Base-by-base conservation (phyloP, 2,797 vertebrate species). In the Pelobates cultripes region DNA sequence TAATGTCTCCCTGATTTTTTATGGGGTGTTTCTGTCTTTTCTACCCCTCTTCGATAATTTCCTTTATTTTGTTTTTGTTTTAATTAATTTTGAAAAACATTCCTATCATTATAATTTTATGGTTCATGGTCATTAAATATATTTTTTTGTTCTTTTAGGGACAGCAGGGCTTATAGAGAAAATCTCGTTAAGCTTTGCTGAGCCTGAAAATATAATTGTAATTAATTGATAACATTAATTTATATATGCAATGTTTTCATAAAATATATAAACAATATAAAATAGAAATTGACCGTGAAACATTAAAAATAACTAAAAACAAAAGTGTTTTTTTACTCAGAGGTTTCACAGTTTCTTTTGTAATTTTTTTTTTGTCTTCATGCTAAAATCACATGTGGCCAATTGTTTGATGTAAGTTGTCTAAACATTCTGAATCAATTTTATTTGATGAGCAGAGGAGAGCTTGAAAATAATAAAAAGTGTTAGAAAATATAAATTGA, bases 331-430 rank as follows among this genome's bases (percentile, higher is more conserved):
- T 92, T 95, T 93, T 95, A 85, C 88, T 79, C 94, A 94, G 95
- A 94, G 89, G 88, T 91, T 89, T 97, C 95, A 95, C 96, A 97
- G 95, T 96, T 98, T 97, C 91, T 98, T 91, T 96, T 97, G 96
- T 97, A 97, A 93, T 95, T 97, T 97, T 96, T 97, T 94, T 95
- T 84, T 96, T 84, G 97, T 97, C 92, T 94, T 92, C 97, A 98
- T 97, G 97, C 97, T 97, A 97, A 98, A 97, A 98, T 96, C 97
- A 98, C 97, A 96, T 95, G 97, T 95, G 97, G 96, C 97, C 97
- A 97, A 97, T 97, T 97, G 97, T 96, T 97, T 96, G 95, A 98
- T 98, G 97, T 98, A 98, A 98, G 97, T 98, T 96, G 96, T 96
- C 96, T 97, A 95, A 96, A 97, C 79, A 84, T 96, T 97, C 95